Evolutionary conservation across 2,113 vertebrate genomes (phyloP).

Genomic region (Ceyx margarethae): DNA sequence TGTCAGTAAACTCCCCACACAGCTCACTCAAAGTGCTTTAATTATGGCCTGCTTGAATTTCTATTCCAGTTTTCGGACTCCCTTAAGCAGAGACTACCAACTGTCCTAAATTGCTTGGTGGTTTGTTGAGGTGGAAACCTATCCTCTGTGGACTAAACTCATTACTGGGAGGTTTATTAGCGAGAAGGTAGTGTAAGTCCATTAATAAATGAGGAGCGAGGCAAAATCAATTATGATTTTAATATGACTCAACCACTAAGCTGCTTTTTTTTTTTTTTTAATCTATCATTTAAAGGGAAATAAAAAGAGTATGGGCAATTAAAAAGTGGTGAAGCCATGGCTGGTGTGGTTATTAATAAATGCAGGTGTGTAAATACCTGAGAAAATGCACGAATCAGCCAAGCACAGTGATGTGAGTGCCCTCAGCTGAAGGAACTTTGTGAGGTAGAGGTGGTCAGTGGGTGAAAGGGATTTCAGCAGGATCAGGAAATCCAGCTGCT

Average conservation of each 20-base stretch:
- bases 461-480: not conserved
- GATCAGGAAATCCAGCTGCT: not conserved
- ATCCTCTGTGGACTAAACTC: constrained; percentile 63
- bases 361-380: not conserved
- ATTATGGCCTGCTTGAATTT: constrained; percentile 66
- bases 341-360: not conserved
- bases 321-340: not conserved
- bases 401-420: not conserved
- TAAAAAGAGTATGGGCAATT: constrained; percentile 19
- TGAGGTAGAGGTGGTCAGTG: not conserved
- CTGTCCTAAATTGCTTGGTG: constrained; percentile 72
- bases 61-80: constrained; percentile 57
- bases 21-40: constrained; percentile 53
- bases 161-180: constrained; percentile 69
- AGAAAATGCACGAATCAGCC: not conserved
- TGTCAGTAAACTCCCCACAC: constrained; percentile 13
- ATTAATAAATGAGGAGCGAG: constrained; percentile 68
- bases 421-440: not conserved
- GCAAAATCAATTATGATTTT: constrained; percentile 71
- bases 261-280: constrained; percentile 23
- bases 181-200: constrained; percentile 48
- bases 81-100: constrained; percentile 64
- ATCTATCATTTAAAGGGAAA: constrained; percentile 36
- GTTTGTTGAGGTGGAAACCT: constrained; percentile 63
- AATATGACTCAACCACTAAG: constrained; percentile 56